Conservation (phyloP, 2,888 invertebrate genomes). For the Junonia oenone region DNA sequence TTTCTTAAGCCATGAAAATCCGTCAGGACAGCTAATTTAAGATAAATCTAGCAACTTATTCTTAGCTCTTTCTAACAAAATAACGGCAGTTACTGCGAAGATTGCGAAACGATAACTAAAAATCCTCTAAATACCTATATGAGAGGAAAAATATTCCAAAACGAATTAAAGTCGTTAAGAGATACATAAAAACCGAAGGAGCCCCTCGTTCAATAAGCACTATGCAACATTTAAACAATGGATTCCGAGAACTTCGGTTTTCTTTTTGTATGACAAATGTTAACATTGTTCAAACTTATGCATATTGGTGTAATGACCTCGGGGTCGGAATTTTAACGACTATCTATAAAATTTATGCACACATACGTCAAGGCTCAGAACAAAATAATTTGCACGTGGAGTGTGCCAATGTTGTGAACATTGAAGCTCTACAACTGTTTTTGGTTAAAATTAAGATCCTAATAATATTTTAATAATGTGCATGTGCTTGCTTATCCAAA, state of each 20-base stretch:
- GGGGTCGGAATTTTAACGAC: slow-evolving; percentile 1
- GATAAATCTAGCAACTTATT: too few species aligned
- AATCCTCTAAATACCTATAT: background rate
- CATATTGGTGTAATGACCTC: slow-evolving; percentile 23
- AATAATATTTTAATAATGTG: too few species aligned
- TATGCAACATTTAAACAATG: slow-evolving; percentile 14
- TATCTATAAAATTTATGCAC: slow-evolving; percentile 4
- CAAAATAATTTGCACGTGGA: slow-evolving; percentile 10
- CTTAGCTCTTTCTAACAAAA: too few species aligned
- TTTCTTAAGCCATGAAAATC: too few species aligned
- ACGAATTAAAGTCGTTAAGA: background rate
- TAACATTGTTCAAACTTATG: slow-evolving; percentile 6
- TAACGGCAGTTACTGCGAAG: background rate
- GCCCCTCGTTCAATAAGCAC: slow-evolving; percentile 8
- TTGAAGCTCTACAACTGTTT: too few species aligned
- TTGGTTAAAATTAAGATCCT: too few species aligned
- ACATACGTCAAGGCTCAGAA: background rate
- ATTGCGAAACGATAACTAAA: background rate
- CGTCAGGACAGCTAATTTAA: too few species aligned
- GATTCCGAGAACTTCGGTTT: slow-evolving; percentile 13
- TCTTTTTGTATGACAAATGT: slow-evolving; percentile 20
- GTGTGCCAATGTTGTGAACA: slow-evolving; percentile 8
- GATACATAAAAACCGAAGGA: slow-evolving; percentile 7
- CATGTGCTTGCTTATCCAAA: too few species aligned
- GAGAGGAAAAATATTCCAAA: background rate